Percentiles rank a stretch among this genome's conserved stretches.
These are phyloP conservation scores for Zosterops pallidus DNA, from an alignment of 2,113 vertebrate genomes.

Conservation along the genomic window DNA sequence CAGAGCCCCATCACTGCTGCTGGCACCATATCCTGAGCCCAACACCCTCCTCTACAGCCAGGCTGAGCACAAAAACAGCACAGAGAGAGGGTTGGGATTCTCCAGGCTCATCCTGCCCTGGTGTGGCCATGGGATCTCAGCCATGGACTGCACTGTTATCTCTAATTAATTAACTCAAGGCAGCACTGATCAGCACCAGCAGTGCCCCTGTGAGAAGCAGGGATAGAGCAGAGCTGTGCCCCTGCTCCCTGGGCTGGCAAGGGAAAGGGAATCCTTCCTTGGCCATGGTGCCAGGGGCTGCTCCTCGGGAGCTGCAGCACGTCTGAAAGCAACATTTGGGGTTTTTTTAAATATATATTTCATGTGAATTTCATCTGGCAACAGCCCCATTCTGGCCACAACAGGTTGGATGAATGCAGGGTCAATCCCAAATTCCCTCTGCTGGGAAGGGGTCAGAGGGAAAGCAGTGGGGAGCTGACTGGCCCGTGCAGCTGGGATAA, in stretches of 20 bases:
- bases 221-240: not conserved
- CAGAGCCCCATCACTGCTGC: not conserved
- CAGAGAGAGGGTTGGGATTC: fast-evolving
- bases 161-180: not conserved
- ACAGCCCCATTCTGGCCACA: not conserved
- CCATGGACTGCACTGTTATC: fast-evolving
- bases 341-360: fast-evolving
- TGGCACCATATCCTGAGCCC: fast-evolving
- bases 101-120: not conserved
- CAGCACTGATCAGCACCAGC: not conserved
- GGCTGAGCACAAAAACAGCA: not conserved
- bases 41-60: fast-evolving
- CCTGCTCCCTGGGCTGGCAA: not conserved
- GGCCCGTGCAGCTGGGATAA: not conserved
- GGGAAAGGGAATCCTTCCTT: not conserved
- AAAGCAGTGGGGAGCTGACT: not conserved
- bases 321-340: not conserved
- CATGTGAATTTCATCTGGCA: not conserved
- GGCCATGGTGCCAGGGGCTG: not conserved
- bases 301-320: not conserved
- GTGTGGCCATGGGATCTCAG: not conserved
- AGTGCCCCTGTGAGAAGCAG: not conserved
- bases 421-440: not conserved
- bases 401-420: not conserved
- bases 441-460: not conserved